These are phyloP conservation scores for Bimastos eiseni DNA, from an alignment of 2,888 invertebrate species.

Conservation along the genomic window DNA sequence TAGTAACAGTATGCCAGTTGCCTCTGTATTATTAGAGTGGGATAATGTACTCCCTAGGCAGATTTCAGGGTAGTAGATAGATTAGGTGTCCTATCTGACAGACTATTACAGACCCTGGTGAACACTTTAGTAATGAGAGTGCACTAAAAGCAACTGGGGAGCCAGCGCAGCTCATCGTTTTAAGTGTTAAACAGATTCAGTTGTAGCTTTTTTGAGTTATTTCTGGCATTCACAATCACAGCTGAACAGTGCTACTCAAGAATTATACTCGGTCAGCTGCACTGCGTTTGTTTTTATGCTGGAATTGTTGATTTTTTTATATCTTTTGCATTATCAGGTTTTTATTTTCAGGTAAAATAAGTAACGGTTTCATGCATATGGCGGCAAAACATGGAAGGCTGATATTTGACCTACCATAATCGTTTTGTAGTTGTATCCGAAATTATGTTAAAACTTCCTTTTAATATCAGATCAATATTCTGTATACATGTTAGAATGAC, in stretches of 20 bases:
- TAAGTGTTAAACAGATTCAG: neutral
- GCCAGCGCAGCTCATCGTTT: too few relatives aligned
- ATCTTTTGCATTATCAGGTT: neutral
- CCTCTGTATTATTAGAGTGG: neutral
- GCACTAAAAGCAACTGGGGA: too few relatives aligned
- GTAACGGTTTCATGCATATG: neutral
- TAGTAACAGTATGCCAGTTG: neutral
- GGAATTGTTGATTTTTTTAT: neutral
- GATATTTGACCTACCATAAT: neutral
- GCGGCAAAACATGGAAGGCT: neutral
- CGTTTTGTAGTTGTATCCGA: neutral
- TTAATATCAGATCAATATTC: neutral
- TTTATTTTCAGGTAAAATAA: neutral
- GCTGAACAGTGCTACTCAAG: constrained; percentile 1
- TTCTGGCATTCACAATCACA: neutral
- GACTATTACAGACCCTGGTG: too few relatives aligned
- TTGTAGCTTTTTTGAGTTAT: neutral
- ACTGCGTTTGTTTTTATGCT: neutral
- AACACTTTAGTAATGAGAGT: too few relatives aligned
- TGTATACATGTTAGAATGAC: neutral
- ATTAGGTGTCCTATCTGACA: too few relatives aligned
- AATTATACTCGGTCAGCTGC: neutral
- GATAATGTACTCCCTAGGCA: too few relatives aligned
- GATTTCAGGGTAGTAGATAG: too few relatives aligned
- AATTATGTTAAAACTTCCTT: neutral